These are phyloP conservation scores for Prosopocoilus inquinatus DNA, from an alignment of 2,888 invertebrate species.

Conservation along the genomic window DNA sequence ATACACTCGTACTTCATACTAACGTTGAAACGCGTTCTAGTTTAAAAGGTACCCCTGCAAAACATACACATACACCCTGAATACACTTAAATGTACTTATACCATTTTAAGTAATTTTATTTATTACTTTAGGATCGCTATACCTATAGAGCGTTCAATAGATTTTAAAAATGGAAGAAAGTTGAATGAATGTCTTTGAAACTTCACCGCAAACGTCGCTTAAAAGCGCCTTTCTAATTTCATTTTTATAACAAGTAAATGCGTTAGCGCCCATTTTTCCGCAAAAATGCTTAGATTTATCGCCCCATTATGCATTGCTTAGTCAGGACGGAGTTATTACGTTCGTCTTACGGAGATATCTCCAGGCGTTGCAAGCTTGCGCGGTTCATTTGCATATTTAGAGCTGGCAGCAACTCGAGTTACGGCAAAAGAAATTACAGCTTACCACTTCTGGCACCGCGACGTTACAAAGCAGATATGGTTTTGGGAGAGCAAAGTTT, in stretches of 20 bases:
- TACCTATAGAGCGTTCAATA: no score
- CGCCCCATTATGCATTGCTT: neutral
- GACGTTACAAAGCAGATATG: neutral
- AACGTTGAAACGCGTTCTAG: no score
- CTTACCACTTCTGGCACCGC: neutral
- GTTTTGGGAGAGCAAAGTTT: no score
- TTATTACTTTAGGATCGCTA: no score
- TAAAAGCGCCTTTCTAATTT: neutral
- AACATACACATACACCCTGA: no score
- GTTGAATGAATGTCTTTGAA: no score
- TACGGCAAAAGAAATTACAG: slow-evolving; percentile 1
- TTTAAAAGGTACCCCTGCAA: no score
- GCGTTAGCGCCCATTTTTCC: neutral
- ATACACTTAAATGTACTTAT: no score
- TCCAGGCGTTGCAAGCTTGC: slow-evolving; percentile 3
- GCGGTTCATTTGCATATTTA: slow-evolving; percentile 1
- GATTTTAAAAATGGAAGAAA: no score
- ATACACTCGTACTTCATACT: no score
- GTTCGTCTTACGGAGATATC: slow-evolving; percentile 3
- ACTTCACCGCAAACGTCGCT: neutral
- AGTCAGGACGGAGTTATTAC: slow-evolving; percentile 1
- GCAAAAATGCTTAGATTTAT: neutral
- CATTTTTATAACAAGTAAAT: neutral
- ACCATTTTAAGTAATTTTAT: no score
- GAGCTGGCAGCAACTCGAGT: slow-evolving; percentile 3